Percentiles rank a stretch among this genome's conserved stretches.
phyloP scores from a whole-genome alignment of 1,140 invertebrate genomes.

The Aradophagus sp. region DNA sequence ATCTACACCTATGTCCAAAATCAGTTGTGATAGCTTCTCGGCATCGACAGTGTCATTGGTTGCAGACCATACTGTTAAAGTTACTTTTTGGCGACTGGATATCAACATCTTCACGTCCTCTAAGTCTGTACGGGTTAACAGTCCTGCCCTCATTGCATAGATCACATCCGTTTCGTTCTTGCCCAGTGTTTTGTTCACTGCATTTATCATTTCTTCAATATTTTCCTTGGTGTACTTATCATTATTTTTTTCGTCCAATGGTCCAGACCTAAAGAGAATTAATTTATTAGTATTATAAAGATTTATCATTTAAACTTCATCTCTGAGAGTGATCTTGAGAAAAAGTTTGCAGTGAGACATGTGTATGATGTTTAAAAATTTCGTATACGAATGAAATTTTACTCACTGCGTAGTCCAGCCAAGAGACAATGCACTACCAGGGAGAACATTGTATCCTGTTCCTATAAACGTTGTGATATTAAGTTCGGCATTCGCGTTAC shows the following conservation, averaged over 20 bases:
- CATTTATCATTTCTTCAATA: slow-evolving; percentile 82
- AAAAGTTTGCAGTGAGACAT: too few species aligned
- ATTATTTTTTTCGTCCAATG: slow-evolving; percentile 62
- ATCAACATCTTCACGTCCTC: slow-evolving; percentile 74
- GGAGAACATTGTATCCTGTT: slow-evolving; percentile 76
- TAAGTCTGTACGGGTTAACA: slow-evolving; percentile 79
- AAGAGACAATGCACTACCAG: slow-evolving; percentile 83
- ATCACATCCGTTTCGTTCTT: too few species aligned
- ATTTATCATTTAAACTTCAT: slow-evolving; percentile 1
- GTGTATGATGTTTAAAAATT: too few species aligned
- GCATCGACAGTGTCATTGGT: slow-evolving; percentile 79
- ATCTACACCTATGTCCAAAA: slow-evolving; percentile 78
- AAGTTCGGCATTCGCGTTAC: slow-evolving; percentile 75
- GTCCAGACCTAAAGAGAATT: slow-evolving; percentile 2
- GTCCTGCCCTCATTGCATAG: slow-evolving; percentile 86
- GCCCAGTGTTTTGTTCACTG: slow-evolving; percentile 73
- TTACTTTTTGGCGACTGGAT: slow-evolving; percentile 54
- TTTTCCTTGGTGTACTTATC: slow-evolving; percentile 81
- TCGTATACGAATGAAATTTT: too few species aligned
- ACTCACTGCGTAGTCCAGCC: slow-evolving; percentile 90
- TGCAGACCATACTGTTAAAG: slow-evolving; percentile 84
- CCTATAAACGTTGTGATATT: slow-evolving; percentile 81
- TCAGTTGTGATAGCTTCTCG: slow-evolving; percentile 76
- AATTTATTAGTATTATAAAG: slow-evolving; percentile 1
- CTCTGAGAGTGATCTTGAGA: too few species aligned